Conservation (phyloP, 2,113 vertebrate species). For the Nettapus auritus region DNA sequence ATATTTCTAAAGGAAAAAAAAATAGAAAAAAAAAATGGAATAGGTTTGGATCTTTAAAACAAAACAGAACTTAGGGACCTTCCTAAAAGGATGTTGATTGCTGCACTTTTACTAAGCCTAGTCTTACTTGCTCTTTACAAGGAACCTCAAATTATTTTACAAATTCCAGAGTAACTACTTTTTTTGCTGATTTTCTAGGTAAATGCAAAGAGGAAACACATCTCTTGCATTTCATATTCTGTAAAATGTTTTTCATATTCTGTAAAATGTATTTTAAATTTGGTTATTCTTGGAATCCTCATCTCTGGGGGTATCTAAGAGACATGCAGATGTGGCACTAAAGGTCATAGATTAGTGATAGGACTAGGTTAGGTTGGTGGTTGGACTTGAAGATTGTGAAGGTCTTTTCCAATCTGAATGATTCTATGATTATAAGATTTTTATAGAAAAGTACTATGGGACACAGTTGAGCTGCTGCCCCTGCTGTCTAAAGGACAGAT, state of each 20-base stretch:
- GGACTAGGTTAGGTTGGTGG: background rate
- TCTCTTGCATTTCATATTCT: background rate
- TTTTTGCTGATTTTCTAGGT: background rate
- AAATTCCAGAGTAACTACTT: background rate
- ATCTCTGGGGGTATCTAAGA: background rate
- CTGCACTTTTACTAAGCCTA: background rate
- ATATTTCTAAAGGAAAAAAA: background rate
- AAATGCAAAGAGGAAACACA: background rate
- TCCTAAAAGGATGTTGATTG: background rate
- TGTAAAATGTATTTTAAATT: background rate
- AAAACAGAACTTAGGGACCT: background rate
- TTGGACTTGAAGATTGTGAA: background rate
- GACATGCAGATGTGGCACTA: background rate
- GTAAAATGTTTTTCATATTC: background rate
- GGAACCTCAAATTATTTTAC: background rate
- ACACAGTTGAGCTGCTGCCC: background rate
- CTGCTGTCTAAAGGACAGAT: background rate
- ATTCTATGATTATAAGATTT: background rate
- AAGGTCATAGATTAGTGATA: background rate
- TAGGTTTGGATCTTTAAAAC: background rate
- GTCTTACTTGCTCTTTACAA: background rate
- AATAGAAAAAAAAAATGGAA: background rate
- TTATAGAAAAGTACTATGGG: background rate
- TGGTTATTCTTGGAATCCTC: background rate
- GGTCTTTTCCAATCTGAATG: background rate